Percentiles rank a stretch among this genome's conserved stretches.
Conservation (phyloP, 2,797 vertebrate genomes). For the Malacoctenus gilli region DNA sequence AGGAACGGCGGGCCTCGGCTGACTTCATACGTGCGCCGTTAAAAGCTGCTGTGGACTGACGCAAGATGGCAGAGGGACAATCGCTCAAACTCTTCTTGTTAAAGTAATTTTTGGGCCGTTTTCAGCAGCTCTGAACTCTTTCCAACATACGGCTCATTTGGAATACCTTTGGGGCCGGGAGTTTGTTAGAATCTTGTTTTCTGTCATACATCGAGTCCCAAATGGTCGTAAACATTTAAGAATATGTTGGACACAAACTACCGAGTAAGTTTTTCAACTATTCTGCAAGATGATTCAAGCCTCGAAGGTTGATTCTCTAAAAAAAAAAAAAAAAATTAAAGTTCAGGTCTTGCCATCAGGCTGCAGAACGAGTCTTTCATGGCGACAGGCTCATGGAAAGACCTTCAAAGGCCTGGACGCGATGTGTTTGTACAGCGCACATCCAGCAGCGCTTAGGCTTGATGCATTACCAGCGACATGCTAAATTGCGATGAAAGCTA, state of each 20-base stretch:
- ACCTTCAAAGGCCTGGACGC: slow-evolving; percentile 24
- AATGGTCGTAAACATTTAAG: too few species aligned
- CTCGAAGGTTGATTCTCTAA: too few species aligned
- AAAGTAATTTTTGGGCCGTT: slow-evolving; percentile 43
- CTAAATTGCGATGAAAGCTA: slow-evolving; percentile 51
- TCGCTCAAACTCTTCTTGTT: slow-evolving; percentile 50
- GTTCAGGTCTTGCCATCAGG: too few species aligned
- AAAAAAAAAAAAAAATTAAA: too few species aligned
- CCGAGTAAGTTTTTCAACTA: too few species aligned
- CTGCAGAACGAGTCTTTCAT: slow-evolving; percentile 4
- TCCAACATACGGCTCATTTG: slow-evolving; percentile 6
- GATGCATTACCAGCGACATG: slow-evolving; percentile 35
- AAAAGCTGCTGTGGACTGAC: slow-evolving; percentile 48
- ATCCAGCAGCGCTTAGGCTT: slow-evolving; percentile 35
- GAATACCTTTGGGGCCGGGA: background rate
- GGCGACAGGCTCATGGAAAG: slow-evolving; percentile 22
- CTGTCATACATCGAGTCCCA: too few species aligned
- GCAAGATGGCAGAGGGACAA: slow-evolving; percentile 42
- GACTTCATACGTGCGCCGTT: slow-evolving; percentile 42
- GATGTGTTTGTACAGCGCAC: slow-evolving; percentile 18
- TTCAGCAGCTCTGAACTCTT: slow-evolving; percentile 33
- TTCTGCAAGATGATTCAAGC: too few species aligned
- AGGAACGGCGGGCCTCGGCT: slow-evolving; percentile 43
- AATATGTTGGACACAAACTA: too few species aligned
- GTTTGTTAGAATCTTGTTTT: background rate